A percentile compares a stretch with the other conserved stretches of the same genome.
Evolutionary conservation across 1,140 invertebrate genomes (phyloP).

Genomic region (Asbolus verrucosus): DNA sequence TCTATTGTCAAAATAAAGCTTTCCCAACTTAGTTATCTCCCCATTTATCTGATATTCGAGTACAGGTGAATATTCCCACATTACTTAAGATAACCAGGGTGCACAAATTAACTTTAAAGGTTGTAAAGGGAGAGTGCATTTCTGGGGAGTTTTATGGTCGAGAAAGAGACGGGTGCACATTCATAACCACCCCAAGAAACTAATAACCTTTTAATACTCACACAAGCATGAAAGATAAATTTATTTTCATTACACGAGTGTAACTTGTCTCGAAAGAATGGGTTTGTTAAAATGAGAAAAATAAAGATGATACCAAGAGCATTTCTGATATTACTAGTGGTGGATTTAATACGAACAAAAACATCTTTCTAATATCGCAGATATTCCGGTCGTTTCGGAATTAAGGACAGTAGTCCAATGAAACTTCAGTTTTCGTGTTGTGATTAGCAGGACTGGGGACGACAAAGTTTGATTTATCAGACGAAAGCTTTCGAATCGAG

Average conservation of each 20-base stretch:
- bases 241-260: slow-evolving; percentile 9
- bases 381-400: no score
- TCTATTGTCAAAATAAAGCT: slow-evolving; percentile 22
- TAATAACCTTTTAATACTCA: slow-evolving; percentile 25
- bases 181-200: slow-evolving; percentile 26
- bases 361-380: no score
- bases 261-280: background rate
- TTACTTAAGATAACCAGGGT: slow-evolving; percentile 29
- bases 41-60: slow-evolving; percentile 21
- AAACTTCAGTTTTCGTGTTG: no score
- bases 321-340: background rate
- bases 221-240: slow-evolving; percentile 22
- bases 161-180: background rate
- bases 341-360: background rate
- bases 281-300: no score
- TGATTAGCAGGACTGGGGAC: no score
- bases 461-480: slow-evolving; percentile 4
- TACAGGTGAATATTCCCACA: slow-evolving; percentile 23
- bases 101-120: slow-evolving; percentile 31
- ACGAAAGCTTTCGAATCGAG: no score
- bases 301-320: no score
- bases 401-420: no score
- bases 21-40: slow-evolving; percentile 15
- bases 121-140: slow-evolving; percentile 5
- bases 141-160: slow-evolving; percentile 13